These are phyloP conservation scores for Ormyrus labotus DNA, from an alignment of 2,888 invertebrate genomes.

Conservation along the genomic window DNA sequence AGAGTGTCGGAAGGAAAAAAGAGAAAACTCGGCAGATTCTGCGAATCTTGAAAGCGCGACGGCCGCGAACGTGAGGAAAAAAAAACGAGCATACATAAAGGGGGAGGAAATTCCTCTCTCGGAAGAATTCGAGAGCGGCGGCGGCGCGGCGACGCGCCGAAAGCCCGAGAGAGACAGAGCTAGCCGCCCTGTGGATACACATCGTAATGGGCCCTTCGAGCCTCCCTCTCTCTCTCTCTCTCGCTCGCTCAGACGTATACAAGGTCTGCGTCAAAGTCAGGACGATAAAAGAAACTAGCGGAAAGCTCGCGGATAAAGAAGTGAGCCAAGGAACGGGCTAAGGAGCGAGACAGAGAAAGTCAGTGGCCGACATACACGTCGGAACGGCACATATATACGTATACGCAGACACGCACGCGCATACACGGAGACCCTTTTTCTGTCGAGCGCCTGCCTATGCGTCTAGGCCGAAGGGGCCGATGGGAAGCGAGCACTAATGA, in stretches of 20 bases:
- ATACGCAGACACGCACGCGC: not conserved
- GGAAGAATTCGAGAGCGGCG: constrained; percentile 16
- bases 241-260: not conserved
- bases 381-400: not conserved
- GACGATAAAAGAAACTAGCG: not conserved
- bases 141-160: constrained; percentile 9
- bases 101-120: constrained; percentile 49
- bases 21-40: constrained; percentile 12
- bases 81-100: constrained; percentile 24
- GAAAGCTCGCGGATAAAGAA: not conserved
- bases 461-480: constrained; percentile 57
- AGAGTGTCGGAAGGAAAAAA: constrained; percentile 12
- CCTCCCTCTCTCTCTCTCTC: not conserved
- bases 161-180: constrained; percentile 27
- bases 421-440: not conserved
- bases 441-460: not conserved
- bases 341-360: not conserved
- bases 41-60: constrained; percentile 33
- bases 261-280: not conserved
- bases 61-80: not conserved
- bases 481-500: too few species aligned
- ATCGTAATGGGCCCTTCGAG: constrained; percentile 22
- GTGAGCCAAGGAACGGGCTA: too few species aligned
- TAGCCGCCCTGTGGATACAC: not conserved
- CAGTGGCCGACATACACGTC: too few species aligned